Percentiles rank a stretch among this genome's conserved stretches.
Evolutionary conservation across 2,888 invertebrate species (phyloP).

Genomic region (Abrostola tripartita): DNA sequence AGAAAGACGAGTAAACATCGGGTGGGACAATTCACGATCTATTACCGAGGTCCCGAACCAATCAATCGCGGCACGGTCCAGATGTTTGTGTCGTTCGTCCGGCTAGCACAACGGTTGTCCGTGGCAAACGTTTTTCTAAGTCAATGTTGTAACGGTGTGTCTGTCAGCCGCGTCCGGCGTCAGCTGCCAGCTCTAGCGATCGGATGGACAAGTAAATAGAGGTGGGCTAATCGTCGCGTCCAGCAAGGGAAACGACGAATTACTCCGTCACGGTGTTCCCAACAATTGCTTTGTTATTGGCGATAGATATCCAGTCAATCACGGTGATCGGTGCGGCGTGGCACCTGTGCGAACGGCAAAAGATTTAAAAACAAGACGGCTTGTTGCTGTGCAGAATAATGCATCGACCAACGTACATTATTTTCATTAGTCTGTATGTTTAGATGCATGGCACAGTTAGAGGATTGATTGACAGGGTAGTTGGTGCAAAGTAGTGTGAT

Average conservation of each 20-base stretch:
- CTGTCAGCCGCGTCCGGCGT: constrained; percentile 83
- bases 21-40: constrained; percentile 66
- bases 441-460: constrained; percentile 54
- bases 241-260: constrained; percentile 86
- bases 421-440: constrained; percentile 39
- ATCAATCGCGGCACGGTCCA: constrained; percentile 73
- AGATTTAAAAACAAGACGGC: constrained; percentile 22
- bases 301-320: constrained; percentile 66
- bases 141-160: constrained; percentile 85
- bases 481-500: constrained; percentile 70
- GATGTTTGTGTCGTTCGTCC: constrained; percentile 69
- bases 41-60: constrained; percentile 63
- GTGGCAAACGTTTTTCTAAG: constrained; percentile 87
- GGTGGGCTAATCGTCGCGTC: constrained; percentile 86
- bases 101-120: constrained; percentile 71
- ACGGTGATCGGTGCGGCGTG: constrained; percentile 65
- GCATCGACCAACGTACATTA: constrained; percentile 28
- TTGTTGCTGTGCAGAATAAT: constrained; percentile 19
- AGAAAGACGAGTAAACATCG: constrained; percentile 61
- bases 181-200: constrained; percentile 83
- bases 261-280: constrained; percentile 83
- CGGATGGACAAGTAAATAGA: constrained; percentile 87
- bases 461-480: constrained; percentile 69
- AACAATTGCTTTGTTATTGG: constrained; percentile 84
- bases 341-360: constrained; percentile 63